Conservation (phyloP, 2,888 invertebrate species). For the Leptopilina syphax region DNA sequence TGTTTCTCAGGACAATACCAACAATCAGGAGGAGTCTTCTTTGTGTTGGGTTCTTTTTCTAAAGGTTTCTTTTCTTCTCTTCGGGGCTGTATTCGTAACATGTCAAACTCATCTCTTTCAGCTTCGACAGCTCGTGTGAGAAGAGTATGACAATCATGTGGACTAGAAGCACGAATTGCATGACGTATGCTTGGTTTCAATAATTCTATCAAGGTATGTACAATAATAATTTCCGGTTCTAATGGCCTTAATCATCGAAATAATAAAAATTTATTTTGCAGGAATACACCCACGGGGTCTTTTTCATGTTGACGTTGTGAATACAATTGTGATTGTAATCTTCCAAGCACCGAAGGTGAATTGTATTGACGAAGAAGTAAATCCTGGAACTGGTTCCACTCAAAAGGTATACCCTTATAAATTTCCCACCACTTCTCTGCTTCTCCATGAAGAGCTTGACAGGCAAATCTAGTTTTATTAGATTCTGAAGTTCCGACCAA, state of each 20-base stretch:
- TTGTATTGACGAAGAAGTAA: neutral
- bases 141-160: neutral
- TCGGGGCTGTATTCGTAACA: neutral
- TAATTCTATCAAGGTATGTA: neutral
- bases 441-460: neutral
- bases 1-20: no score
- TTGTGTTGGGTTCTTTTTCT: neutral
- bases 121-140: neutral
- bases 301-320: constrained; percentile 43
- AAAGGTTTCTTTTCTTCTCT: neutral
- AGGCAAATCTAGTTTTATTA: neutral
- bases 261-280: constrained; percentile 46
- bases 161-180: neutral
- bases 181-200: neutral
- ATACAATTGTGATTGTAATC: constrained; percentile 44
- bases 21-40: neutral
- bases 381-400: neutral
- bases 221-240: neutral
- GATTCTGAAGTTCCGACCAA: neutral
- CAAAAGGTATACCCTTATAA: neutral
- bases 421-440: neutral
- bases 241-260: constrained; percentile 41
- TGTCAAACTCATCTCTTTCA: neutral
- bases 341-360: neutral
- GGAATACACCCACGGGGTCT: constrained; percentile 34